Conservation (phyloP, 1,140 invertebrate genomes). For the Telenomus remus region DNA sequence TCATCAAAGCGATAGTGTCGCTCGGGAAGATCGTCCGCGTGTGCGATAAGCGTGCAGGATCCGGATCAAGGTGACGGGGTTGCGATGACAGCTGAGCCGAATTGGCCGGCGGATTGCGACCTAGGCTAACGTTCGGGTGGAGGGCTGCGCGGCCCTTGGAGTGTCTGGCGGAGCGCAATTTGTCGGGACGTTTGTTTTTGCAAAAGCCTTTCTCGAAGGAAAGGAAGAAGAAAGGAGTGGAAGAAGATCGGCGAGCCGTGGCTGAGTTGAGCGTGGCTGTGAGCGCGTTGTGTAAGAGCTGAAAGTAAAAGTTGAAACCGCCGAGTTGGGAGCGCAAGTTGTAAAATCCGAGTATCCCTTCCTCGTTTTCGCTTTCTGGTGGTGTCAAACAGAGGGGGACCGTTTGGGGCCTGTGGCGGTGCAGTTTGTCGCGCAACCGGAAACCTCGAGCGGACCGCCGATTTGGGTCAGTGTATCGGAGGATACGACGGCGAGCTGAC, state of each 20-base stretch:
- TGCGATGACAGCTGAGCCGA: conserved; percentile 11
- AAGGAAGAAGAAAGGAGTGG: conserved; percentile 46
- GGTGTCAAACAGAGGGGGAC: too few relatives aligned
- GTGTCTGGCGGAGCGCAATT: not conserved
- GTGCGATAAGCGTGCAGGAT: conserved; percentile 18
- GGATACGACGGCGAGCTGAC: conserved; percentile 26
- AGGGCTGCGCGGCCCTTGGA: conserved; percentile 1
- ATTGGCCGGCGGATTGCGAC: conserved; percentile 2
- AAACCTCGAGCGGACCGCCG: conserved; percentile 36
- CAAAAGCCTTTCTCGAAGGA: too few relatives aligned
- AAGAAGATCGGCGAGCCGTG: conserved; percentile 46
- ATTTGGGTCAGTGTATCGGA: conserved; percentile 59
- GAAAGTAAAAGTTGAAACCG: conserved; percentile 76
- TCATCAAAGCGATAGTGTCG: conserved; percentile 47
- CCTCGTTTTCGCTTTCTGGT: conserved; percentile 55
- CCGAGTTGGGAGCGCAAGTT: conserved; percentile 70
- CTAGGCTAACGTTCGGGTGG: conserved; percentile 22
- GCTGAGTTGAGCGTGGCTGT: conserved; percentile 58
- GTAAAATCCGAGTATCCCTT: conserved; percentile 71
- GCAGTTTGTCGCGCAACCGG: conserved; percentile 35
- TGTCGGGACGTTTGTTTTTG: too few relatives aligned
- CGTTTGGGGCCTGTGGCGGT: too few relatives aligned
- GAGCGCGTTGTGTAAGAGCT: conserved; percentile 74
- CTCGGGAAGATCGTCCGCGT: conserved; percentile 40
- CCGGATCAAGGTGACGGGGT: conserved; percentile 4